Evolutionary conservation across 2,888 invertebrate genomes (phyloP).

Genomic region (Corbicula japonica): DNA sequence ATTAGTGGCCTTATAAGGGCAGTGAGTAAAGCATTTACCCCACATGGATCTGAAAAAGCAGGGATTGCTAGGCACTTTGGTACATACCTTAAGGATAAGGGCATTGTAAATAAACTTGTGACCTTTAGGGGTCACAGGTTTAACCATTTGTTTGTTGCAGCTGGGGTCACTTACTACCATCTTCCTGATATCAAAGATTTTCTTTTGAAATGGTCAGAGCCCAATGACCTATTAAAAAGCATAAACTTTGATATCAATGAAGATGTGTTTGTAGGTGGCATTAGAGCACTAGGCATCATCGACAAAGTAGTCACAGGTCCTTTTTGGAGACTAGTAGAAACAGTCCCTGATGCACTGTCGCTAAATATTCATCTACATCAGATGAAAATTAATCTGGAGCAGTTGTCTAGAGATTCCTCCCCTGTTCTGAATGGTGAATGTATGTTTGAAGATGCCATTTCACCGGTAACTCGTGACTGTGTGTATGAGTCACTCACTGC

Average conservation of each 20-base stretch:
- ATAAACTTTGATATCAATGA: constrained; percentile 14
- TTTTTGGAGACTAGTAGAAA: constrained; percentile 34
- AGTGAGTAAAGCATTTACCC: constrained; percentile 29
- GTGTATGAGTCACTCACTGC: not conserved
- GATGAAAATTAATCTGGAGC: constrained; percentile 25
- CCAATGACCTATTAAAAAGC: constrained; percentile 47
- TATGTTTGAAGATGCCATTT: constrained; percentile 20
- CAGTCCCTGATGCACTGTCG: constrained; percentile 6
- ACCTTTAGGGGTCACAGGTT: constrained; percentile 47
- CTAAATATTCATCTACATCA: constrained; percentile 20
- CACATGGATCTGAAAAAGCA: constrained; percentile 42
- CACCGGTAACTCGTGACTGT: not conserved
- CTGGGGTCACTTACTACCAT: constrained; percentile 33
- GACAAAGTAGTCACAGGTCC: constrained; percentile 42
- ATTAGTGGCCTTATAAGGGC: constrained; percentile 26
- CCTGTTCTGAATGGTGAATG: constrained; percentile 3
- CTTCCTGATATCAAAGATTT: constrained; percentile 17
- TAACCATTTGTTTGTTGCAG: constrained; percentile 40
- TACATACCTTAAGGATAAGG: constrained; percentile 24
- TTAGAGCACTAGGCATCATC: constrained; percentile 29
- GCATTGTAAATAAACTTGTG: constrained; percentile 18
- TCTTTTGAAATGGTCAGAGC: constrained; percentile 19
- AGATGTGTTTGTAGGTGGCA: constrained; percentile 11
- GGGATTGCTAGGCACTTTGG: constrained; percentile 34
- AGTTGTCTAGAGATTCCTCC: constrained; percentile 27